Evolutionary conservation across 2,888 invertebrate species (phyloP).

Genomic region (Platycheirus rosarum): DNA sequence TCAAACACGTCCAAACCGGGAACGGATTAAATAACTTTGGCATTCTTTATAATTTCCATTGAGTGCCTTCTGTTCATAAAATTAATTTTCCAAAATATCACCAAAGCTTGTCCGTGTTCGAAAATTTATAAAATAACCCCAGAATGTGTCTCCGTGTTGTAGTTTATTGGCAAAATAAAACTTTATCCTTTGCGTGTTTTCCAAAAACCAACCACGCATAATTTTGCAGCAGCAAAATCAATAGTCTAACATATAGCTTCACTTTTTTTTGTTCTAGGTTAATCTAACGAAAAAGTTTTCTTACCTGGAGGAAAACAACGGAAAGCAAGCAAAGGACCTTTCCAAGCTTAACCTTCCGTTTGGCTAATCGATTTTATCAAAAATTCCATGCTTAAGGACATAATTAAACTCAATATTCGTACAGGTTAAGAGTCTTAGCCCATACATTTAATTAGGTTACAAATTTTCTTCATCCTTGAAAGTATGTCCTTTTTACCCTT

Average conservation of each 20-base stretch:
- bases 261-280: conserved; percentile 13
- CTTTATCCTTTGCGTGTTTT: conserved; percentile 1
- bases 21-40: conserved; percentile 27
- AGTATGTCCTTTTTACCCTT: not conserved
- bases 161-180: conserved; percentile 10
- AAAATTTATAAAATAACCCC: not conserved
- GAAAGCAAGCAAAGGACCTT: conserved; percentile 1
- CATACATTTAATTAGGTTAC: conserved; percentile 61
- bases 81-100: not conserved
- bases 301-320: conserved; percentile 9
- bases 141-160: conserved; percentile 8
- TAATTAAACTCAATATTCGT: conserved; percentile 43
- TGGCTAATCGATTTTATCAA: conserved; percentile 37
- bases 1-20: conserved; percentile 8
- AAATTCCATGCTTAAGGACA: conserved; percentile 35
- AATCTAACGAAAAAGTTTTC: conserved; percentile 22
- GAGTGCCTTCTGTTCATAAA: conserved; percentile 25
- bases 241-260: conserved; percentile 1
- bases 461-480: conserved; percentile 19
- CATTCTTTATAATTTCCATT: conserved; percentile 12
- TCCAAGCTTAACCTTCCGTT: not conserved
- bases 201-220: not conserved
- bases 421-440: conserved; percentile 39
- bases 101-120: conserved; percentile 21
- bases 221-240: conserved; percentile 17